Evolutionary conservation across 2,113 vertebrate genomes (phyloP).

Genomic region (Ibidorhyncha struthersii): DNA sequence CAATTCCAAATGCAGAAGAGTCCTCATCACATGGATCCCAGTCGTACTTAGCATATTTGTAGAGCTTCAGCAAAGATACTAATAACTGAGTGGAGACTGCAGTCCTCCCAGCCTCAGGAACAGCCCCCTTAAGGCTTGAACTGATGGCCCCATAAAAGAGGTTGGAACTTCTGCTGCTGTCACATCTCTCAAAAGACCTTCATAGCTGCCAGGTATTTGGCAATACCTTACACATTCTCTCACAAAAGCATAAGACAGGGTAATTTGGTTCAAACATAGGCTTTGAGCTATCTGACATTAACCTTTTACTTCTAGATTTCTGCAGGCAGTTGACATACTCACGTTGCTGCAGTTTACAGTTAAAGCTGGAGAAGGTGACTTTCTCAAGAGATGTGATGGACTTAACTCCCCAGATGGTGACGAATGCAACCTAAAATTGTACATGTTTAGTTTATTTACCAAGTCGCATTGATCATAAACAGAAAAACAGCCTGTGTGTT

Average conservation of each 20-base stretch:
- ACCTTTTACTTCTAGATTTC: not conserved
- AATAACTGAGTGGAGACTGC: not conserved
- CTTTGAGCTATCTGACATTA: not conserved
- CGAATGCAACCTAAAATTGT: constrained; percentile 81
- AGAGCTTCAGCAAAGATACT: not conserved
- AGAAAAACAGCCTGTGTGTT: not conserved
- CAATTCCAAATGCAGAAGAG: not conserved
- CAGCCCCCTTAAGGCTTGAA: not conserved
- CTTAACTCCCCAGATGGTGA: constrained; percentile 84
- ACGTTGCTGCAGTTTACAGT: constrained; percentile 77
- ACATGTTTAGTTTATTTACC: not conserved
- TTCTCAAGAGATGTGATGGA: constrained; percentile 79
- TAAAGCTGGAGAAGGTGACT: constrained; percentile 74
- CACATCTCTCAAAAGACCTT: not conserved
- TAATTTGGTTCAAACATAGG: not conserved
- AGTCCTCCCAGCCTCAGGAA: not conserved
- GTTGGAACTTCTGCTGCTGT: not conserved
- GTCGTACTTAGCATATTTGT: not conserved
- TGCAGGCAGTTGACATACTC: constrained; percentile 51
- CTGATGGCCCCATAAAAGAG: not conserved
- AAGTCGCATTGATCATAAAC: not conserved
- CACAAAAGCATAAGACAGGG: not conserved
- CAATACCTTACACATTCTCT: not conserved
- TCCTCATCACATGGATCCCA: not conserved
- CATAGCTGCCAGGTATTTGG: not conserved